These are phyloP conservation scores for Drosophila teissieri DNA, from an alignment of 1,140 invertebrate genomes.

Conservation along the genomic window DNA sequence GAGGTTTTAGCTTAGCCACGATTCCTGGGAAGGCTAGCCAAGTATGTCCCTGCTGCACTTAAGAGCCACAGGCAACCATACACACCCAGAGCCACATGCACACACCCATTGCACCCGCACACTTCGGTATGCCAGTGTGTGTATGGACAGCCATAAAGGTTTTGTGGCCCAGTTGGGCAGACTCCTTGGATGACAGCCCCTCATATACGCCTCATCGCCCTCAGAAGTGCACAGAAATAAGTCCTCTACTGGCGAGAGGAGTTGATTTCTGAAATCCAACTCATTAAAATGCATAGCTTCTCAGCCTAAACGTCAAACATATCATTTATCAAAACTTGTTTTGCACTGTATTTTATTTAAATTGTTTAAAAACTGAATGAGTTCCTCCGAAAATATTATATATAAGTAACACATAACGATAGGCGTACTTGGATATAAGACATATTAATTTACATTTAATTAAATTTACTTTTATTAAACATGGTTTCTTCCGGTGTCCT, in stretches of 20 bases:
- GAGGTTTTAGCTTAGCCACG: constrained; percentile 24
- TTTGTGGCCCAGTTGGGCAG: constrained; percentile 40
- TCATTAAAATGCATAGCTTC: too few species aligned
- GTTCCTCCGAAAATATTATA: too few species aligned
- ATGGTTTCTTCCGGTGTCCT: constrained; percentile 5
- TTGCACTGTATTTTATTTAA: too few species aligned
- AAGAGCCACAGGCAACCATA: constrained; percentile 8
- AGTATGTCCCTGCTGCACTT: constrained; percentile 61
- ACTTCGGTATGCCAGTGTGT: constrained; percentile 17
- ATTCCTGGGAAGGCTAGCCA: constrained; percentile 30
- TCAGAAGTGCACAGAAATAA: constrained; percentile 2
- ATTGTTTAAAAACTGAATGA: too few species aligned
- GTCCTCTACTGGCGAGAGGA: too few species aligned
- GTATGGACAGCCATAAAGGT: constrained; percentile 27
- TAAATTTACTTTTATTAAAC: not conserved
- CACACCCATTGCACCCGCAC: constrained; percentile 15
- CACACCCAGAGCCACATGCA: not conserved
- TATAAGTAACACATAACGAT: too few species aligned
- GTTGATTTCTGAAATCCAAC: too few species aligned
- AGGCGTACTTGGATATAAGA: too few species aligned
- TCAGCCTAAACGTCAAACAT: too few species aligned
- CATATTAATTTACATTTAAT: too few species aligned
- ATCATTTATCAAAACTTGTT: too few species aligned
- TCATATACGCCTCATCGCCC: constrained; percentile 19
- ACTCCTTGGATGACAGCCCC: constrained; percentile 13